Evolutionary conservation across 2,797 vertebrate genomes (phyloP).

Genomic region (Helicolenus hilgendorfi): DNA sequence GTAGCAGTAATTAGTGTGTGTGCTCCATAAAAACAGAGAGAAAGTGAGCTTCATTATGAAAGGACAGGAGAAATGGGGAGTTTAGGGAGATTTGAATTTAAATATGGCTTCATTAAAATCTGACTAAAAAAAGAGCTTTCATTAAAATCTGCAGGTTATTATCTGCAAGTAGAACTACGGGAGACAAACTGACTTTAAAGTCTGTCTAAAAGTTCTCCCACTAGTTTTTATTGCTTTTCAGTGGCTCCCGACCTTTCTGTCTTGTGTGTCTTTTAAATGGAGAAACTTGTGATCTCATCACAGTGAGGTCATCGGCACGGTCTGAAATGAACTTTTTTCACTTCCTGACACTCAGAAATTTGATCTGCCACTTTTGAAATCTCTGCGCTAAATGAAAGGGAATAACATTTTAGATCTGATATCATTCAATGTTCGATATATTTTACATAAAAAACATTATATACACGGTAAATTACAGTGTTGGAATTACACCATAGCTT

Average conservation of each 20-base stretch:
- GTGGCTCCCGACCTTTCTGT: neutral
- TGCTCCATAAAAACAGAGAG: slow-evolving; percentile 16
- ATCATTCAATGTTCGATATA: no score
- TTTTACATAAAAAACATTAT: no score
- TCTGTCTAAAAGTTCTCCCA: slow-evolving; percentile 6
- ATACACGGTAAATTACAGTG: no score
- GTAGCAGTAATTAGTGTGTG: slow-evolving; percentile 1
- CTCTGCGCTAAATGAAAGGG: no score
- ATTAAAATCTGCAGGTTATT: slow-evolving; percentile 51
- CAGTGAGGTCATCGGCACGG: neutral
- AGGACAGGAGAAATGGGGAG: slow-evolving; percentile 31
- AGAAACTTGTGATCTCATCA: neutral
- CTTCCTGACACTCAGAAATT: no score
- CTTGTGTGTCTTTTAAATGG: neutral
- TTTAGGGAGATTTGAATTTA: slow-evolving; percentile 44
- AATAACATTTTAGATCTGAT: no score
- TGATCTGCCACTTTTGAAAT: no score
- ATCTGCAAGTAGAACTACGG: slow-evolving; percentile 31
- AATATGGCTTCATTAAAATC: slow-evolving; percentile 62
- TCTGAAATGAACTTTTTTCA: no score
- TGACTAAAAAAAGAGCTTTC: slow-evolving; percentile 28
- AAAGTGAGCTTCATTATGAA: slow-evolving; percentile 42
- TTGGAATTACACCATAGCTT: no score
- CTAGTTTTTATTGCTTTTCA: neutral
- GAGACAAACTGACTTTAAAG: slow-evolving; percentile 31